Conservation (phyloP, 2,797 vertebrate genomes). For the Rhodeus uyekii region DNA sequence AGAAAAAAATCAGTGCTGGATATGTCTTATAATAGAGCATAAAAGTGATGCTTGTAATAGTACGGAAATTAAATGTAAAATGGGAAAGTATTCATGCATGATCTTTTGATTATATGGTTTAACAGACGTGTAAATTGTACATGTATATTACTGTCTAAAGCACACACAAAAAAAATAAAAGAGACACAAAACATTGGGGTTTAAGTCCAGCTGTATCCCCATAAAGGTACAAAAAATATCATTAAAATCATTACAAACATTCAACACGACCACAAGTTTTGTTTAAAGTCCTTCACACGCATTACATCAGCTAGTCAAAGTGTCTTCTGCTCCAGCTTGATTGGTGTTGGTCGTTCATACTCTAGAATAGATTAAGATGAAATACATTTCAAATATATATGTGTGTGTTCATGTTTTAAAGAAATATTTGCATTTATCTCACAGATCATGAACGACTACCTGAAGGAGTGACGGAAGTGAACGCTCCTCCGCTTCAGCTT, state of each 20-base stretch:
- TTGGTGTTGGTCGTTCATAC: conserved; percentile 43
- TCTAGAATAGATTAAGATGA: conserved; percentile 38
- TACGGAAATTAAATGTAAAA: conserved; percentile 28
- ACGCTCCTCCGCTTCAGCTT: conserved; percentile 86
- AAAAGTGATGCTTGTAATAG: conserved; percentile 19
- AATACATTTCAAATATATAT: conserved; percentile 27
- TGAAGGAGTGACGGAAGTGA: conserved; percentile 83
- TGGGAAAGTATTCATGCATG: conserved; percentile 15
- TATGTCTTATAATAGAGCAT: conserved; percentile 13
- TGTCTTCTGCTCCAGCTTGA: conserved; percentile 18
- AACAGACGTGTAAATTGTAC: conserved; percentile 12
- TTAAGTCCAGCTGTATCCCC: conserved; percentile 76
- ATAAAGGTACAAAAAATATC: conserved; percentile 43
- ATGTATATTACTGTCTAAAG: not conserved
- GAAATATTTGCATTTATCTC: not conserved
- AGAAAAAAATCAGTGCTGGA: not conserved
- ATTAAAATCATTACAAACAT: conserved; percentile 42
- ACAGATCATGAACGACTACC: conserved; percentile 50
- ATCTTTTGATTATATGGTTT: conserved; percentile 5
- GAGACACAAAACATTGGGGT: conserved; percentile 53
- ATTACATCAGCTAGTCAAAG: conserved; percentile 1
- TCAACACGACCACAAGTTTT: conserved; percentile 7
- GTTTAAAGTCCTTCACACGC: not conserved
- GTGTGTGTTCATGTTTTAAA: not conserved
- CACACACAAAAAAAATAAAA: conserved; percentile 29